Base-by-base conservation (phyloP, 35 echinoderm and acorn worm species). In the Hemicentrotus pulcherrimus region DNA sequence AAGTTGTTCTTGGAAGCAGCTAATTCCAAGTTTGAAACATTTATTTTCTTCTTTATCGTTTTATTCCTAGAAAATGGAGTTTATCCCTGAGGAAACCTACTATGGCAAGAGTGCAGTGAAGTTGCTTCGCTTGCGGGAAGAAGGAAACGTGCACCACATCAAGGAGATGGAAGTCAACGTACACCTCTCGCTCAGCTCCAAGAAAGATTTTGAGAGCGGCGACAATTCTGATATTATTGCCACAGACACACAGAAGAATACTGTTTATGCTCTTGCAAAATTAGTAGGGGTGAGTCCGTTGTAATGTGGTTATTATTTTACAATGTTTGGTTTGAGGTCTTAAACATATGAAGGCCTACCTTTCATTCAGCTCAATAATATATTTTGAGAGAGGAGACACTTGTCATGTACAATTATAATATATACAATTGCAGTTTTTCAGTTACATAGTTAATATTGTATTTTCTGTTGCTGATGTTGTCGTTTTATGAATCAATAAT, bases 201-300 rank as follows among this genome's bases (percentile, higher is more conserved):
- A 88, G 31, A 97, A 94, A 88, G 96, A 96, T 94, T 97, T 87
- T 35, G 48, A 89, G 22, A 31, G 48, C 19, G 96, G 95, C 30
- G 96, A 97, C 86, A 97, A 97, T 91, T 32, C 61, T 14, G 95
- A 96, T 86, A 91, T 94, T 11, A 95, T 97, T 55, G 47, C 96
- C 30, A 97, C 96, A 10, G 96, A 97, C 86, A 94, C 95, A 19
- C 96, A 97, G 95, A 97, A 97, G 92, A 97, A 97, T 47, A 97
- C 96, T 1, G 59, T 97, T 33, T 97, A 96, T 91, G 96, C 95
- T 4, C 48, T 97, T 52, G 96, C 96, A 14, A 97, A 97, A 78
- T 89, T 86, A 9, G 95, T 96, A 46, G 96, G 96, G 48, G 96
- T 97, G 60, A 97, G 95, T 96, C 31, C 48, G n/a, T 31, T 58